phyloP scores from a whole-genome alignment of 2,113 vertebrate genomes.

The Hemichromis elongatus region DNA sequence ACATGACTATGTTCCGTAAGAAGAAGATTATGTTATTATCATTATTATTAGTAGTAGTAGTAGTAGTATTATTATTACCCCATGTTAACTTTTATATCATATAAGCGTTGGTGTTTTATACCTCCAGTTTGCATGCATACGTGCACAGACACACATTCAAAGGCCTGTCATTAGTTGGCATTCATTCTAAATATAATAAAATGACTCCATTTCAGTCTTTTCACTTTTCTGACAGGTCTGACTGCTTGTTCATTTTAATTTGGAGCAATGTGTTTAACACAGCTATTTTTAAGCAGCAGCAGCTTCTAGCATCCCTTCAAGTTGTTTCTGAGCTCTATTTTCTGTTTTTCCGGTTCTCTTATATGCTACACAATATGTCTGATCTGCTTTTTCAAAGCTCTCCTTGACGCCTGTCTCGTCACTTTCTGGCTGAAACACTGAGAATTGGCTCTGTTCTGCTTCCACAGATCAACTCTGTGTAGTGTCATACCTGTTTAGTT shows the following conservation, averaged over 20 bases:
- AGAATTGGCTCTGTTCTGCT: neutral
- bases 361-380: neutral
- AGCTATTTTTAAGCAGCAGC: constrained; percentile 50
- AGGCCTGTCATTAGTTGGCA: neutral
- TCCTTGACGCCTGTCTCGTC: neutral
- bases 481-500: neutral
- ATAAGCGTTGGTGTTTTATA: neutral
- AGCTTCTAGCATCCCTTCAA: constrained; percentile 10
- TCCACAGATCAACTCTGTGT: neutral
- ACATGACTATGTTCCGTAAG: constrained; percentile 99
- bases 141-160: neutral
- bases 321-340: neutral
- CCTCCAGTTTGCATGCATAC: neutral
- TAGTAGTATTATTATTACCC: neutral
- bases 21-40: neutral
- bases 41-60: neutral
- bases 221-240: constrained; percentile 48
- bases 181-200: constrained; percentile 6
- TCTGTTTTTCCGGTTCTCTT: neutral
- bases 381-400: constrained; percentile 3
- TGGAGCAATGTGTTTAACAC: constrained; percentile 23
- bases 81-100: neutral
- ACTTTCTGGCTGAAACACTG: neutral
- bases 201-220: constrained; percentile 6
- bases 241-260: constrained; percentile 38